A percentile compares a stretch with the other conserved stretches of the same genome.
Evolutionary conservation across 2,797 vertebrate genomes (phyloP).

Genomic region (Enteromius radiatus): DNA sequence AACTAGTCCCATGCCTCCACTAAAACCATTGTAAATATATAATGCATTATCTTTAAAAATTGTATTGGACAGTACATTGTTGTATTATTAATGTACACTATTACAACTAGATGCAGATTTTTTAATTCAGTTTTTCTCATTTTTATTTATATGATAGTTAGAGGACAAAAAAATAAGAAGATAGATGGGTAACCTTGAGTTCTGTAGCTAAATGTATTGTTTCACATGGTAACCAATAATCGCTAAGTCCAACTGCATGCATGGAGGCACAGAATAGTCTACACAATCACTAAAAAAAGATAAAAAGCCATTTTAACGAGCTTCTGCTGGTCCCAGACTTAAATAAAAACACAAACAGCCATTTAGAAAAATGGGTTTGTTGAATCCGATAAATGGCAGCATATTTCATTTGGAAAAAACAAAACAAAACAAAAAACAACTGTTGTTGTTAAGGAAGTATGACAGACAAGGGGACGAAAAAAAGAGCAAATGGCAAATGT

Average conservation of each 20-base stretch:
- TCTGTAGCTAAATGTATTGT: neutral
- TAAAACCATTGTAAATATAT: neutral
- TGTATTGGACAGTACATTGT: neutral
- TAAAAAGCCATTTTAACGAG: neutral
- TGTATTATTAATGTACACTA: neutral
- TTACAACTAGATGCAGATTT: neutral
- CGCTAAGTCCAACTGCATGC: neutral
- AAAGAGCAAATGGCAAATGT: constrained; percentile 3
- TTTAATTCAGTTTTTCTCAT: neutral
- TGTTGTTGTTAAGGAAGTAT: neutral
- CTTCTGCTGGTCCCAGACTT: neutral
- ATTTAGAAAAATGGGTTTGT: neutral
- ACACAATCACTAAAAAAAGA: neutral
- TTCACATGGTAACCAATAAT: neutral
- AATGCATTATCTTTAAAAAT: neutral
- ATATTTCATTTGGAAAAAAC: neutral
- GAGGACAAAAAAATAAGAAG: neutral
- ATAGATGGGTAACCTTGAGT: neutral
- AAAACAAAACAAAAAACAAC: neutral
- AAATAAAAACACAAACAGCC: constrained; percentile 8
- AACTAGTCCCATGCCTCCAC: neutral
- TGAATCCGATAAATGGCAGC: neutral
- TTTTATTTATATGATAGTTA: neutral
- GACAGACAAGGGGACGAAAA: neutral
- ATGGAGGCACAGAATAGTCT: neutral